Evolutionary conservation across 2,113 vertebrate genomes (phyloP).

Genomic region (Scomber colias): DNA sequence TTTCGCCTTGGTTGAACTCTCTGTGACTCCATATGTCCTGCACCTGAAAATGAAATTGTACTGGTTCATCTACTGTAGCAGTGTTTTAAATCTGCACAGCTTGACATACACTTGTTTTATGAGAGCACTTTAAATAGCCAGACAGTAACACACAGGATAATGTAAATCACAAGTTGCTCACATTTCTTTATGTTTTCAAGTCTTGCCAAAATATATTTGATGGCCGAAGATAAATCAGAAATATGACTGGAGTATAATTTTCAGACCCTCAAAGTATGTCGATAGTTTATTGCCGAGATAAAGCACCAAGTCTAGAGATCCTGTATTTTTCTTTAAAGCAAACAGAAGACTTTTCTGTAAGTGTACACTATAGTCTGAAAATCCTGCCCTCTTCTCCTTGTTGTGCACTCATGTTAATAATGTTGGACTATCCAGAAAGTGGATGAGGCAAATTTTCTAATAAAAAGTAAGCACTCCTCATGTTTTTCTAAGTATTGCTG

Average conservation of each 20-base stretch:
- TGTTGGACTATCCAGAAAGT: not conserved
- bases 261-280: not conserved
- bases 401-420: not conserved
- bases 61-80: not conserved
- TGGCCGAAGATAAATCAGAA: conserved; percentile 29
- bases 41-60: not conserved
- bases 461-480: not conserved
- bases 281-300: conserved; percentile 16
- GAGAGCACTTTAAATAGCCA: not conserved
- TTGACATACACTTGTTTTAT: conserved; percentile 29
- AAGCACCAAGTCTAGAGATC: not conserved
- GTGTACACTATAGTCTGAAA: not conserved
- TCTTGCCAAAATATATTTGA: conserved; percentile 9
- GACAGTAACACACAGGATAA: not conserved
- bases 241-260: not conserved
- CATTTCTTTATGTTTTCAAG: conserved; percentile 24
- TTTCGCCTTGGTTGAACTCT: conserved; percentile 17
- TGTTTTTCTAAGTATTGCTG: not conserved
- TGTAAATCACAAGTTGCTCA: not conserved
- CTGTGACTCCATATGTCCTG: conserved; percentile 2
- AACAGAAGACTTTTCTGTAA: not conserved
- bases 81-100: not conserved
- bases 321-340: too few species aligned
- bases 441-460: not conserved
- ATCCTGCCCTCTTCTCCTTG: not conserved